Evolutionary conservation across 2,113 vertebrate species (phyloP).

Genomic region (Varanus komodoensis): DNA sequence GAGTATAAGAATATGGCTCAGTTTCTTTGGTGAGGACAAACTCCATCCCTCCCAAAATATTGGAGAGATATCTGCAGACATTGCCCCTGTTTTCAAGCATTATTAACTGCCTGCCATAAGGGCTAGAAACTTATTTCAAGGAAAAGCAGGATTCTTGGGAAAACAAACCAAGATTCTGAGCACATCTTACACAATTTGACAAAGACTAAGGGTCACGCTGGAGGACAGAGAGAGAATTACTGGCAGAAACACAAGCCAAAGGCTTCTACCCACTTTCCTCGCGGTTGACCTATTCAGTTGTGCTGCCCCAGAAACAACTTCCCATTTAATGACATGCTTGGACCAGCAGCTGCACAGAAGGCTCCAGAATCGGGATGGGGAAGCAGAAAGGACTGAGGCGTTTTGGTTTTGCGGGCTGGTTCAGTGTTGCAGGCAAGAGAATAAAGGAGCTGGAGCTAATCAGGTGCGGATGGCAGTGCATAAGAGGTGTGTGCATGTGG

Average conservation of each 20-base stretch:
- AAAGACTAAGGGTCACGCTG: slow-evolving; percentile 22
- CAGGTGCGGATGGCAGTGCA: slow-evolving; percentile 25
- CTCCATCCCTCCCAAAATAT: not conserved
- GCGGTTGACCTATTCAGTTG: not conserved
- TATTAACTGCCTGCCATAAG: not conserved
- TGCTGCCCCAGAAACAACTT: not conserved
- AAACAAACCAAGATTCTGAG: not conserved
- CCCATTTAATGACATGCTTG: not conserved
- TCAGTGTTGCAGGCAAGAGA: not conserved
- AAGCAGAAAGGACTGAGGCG: not conserved
- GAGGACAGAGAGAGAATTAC: not conserved
- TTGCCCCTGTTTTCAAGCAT: not conserved
- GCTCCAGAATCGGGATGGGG: not conserved
- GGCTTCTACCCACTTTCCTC: slow-evolving; percentile 13
- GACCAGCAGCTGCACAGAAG: not conserved
- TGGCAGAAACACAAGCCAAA: slow-evolving; percentile 15
- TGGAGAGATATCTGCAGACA: not conserved
- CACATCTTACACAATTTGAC: not conserved
- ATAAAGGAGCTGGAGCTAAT: slow-evolving; percentile 35
- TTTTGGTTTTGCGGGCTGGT: not conserved
- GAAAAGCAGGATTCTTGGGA: not conserved
- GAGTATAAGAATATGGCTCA: not conserved
- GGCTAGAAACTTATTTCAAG: slow-evolving; percentile 12
- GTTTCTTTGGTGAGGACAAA: not conserved
- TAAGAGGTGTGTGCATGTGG: not conserved